Conservation (phyloP, 2,888 invertebrate species). For the Brachypalpus laphriformis region DNA sequence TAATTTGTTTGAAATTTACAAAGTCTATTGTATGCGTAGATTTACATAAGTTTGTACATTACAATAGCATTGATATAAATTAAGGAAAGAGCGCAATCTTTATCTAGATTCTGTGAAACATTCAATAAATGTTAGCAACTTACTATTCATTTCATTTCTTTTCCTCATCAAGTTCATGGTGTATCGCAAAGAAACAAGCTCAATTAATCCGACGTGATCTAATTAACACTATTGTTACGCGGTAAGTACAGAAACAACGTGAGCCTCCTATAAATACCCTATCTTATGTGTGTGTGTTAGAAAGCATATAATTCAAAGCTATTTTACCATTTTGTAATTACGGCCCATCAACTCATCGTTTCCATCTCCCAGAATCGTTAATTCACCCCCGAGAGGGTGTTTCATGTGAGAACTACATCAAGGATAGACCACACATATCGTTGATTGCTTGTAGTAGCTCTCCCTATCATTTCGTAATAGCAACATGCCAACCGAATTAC, state of each 20-base stretch:
- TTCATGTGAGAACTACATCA: background rate
- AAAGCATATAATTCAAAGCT: slow-evolving; percentile 12
- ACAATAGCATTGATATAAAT: too few species aligned
- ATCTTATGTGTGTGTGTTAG: background rate
- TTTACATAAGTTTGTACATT: too few species aligned
- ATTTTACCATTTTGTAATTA: slow-evolving; percentile 56
- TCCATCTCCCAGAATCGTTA: slow-evolving; percentile 31
- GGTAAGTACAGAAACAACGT: slow-evolving; percentile 42
- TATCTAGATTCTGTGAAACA: too few species aligned
- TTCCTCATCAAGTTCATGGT: background rate
- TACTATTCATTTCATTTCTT: too few species aligned
- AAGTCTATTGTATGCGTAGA: too few species aligned
- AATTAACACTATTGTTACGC: background rate
- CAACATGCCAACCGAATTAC: background rate
- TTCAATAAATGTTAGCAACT: too few species aligned
- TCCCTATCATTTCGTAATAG: slow-evolving; percentile 35
- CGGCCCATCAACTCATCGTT: slow-evolving; percentile 50
- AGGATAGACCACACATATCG: slow-evolving; percentile 7
- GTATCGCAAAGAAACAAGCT: background rate
- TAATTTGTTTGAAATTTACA: too few species aligned
- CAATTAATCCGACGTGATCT: slow-evolving; percentile 26
- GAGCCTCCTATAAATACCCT: background rate
- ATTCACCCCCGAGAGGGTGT: slow-evolving; percentile 31
- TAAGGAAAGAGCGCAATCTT: too few species aligned
- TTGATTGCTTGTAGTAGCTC: slow-evolving; percentile 29